phyloP scores from a whole-genome alignment of 2,888 invertebrate genomes.

The Xiphydria camelus region DNA sequence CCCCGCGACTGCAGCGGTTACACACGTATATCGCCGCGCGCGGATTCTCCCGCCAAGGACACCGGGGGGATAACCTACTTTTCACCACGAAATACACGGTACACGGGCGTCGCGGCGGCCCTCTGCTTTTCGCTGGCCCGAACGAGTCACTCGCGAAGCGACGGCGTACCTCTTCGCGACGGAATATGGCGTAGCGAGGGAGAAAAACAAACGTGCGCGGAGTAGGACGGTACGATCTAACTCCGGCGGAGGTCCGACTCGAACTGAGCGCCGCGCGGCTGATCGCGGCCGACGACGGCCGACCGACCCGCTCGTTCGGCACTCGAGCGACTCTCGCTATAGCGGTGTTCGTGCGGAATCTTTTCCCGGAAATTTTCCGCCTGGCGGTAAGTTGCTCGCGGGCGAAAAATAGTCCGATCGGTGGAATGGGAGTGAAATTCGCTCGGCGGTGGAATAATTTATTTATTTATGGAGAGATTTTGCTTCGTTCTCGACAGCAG shows the following conservation, averaged over 20 bases:
- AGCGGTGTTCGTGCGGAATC: neutral
- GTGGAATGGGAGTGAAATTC: too few species aligned
- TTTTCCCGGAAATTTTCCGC: conserved; percentile 1
- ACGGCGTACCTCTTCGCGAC: too few species aligned
- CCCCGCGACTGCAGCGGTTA: conserved; percentile 21
- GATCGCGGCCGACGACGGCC: conserved; percentile 42
- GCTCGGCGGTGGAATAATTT: too few species aligned
- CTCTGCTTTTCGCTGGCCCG: conserved; percentile 13
- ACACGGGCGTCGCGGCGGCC: conserved; percentile 2
- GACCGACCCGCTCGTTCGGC: conserved; percentile 1
- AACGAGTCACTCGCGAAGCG: conserved; percentile 15
- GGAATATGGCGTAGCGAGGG: conserved; percentile 17
- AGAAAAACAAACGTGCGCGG: conserved; percentile 19
- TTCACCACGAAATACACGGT: too few species aligned
- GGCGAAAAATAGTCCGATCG: too few species aligned
- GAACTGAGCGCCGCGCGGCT: conserved; percentile 48
- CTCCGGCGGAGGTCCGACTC: conserved; percentile 48
- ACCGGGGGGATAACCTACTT: conserved; percentile 30
- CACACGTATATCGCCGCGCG: conserved; percentile 24
- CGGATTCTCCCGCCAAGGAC: conserved; percentile 31
- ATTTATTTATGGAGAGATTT: too few species aligned
- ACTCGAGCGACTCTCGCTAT: neutral
- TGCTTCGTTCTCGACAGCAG: too few species aligned
- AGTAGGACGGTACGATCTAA: conserved; percentile 33
- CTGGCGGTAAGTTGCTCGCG: neutral